Evolutionary conservation across 2,113 vertebrate species (phyloP).

Genomic region (Ibidorhyncha struthersii): DNA sequence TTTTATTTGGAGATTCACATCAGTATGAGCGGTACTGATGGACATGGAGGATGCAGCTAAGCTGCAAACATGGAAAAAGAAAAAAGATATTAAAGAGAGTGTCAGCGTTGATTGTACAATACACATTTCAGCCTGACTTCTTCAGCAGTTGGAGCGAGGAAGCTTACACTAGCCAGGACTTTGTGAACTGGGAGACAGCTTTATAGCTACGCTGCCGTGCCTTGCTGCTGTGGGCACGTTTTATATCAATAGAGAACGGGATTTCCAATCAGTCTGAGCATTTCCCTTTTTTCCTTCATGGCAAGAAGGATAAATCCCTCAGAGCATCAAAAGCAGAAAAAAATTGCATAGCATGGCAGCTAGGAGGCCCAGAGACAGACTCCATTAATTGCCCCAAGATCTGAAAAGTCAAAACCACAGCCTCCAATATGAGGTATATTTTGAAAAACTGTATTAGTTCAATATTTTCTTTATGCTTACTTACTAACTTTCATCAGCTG

Average conservation of each 20-base stretch:
- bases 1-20: not conserved
- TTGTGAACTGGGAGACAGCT: not conserved
- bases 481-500: not conserved
- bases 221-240: not conserved
- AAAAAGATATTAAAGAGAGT: not conserved
- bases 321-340: not conserved
- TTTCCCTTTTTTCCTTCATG: not conserved
- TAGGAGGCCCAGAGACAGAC: not conserved
- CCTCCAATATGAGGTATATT: slow-evolving; percentile 14
- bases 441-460: not conserved
- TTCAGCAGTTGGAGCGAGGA: not conserved
- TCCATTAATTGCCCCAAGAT: not conserved
- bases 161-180: not conserved
- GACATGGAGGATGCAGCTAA: not conserved
- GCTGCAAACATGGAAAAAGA: not conserved
- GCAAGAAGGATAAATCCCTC: not conserved
- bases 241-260: not conserved
- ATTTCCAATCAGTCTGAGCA: not conserved
- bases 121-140: not conserved
- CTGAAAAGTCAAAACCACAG: not conserved
- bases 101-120: not conserved
- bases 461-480: not conserved
- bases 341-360: slow-evolving; percentile 10
- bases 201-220: not conserved
- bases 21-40: not conserved